A percentile compares a stretch with the other conserved stretches of the same genome.
Conservation (phyloP, 1,140 invertebrate genomes). For the Triops cancriformis region DNA sequence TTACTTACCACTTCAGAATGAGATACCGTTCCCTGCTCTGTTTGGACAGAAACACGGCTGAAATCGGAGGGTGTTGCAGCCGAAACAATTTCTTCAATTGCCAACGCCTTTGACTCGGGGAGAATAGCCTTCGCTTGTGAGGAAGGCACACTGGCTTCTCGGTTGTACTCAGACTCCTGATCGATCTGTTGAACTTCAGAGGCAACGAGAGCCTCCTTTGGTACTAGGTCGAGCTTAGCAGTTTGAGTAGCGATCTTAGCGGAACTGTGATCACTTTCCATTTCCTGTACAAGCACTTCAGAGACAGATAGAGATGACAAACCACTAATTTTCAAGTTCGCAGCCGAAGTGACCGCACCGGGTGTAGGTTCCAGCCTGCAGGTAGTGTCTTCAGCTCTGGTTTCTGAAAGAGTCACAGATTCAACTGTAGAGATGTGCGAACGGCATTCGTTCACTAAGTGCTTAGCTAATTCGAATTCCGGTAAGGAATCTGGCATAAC, state of each 20-base stretch:
- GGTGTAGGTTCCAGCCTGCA: conserved; percentile 2
- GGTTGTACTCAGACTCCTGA: conserved; percentile 17
- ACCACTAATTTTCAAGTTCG: conserved; percentile 12
- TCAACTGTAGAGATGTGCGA: conserved; percentile 17
- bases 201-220: conserved; percentile 18
- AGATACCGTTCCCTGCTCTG: background rate
- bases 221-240: conserved; percentile 14
- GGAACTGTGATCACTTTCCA: background rate
- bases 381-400: background rate
- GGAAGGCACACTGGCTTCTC: background rate
- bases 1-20: conserved; percentile 15
- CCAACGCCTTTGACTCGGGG: background rate
- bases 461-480: conserved; percentile 7
- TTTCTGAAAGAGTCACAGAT: conserved; percentile 27
- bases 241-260: background rate
- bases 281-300: conserved; percentile 14
- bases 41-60: background rate
- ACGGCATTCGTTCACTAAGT: conserved; percentile 18
- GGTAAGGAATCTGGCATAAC: conserved; percentile 22
- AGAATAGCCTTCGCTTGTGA: conserved; percentile 14
- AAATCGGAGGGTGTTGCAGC: background rate
- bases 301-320: conserved; percentile 16
- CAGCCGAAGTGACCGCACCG: background rate
- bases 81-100: conserved; percentile 12
- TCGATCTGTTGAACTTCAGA: conserved; percentile 16